These are phyloP conservation scores for Hyles lineata DNA, from an alignment of 2,888 invertebrate genomes.

Conservation along the genomic window DNA sequence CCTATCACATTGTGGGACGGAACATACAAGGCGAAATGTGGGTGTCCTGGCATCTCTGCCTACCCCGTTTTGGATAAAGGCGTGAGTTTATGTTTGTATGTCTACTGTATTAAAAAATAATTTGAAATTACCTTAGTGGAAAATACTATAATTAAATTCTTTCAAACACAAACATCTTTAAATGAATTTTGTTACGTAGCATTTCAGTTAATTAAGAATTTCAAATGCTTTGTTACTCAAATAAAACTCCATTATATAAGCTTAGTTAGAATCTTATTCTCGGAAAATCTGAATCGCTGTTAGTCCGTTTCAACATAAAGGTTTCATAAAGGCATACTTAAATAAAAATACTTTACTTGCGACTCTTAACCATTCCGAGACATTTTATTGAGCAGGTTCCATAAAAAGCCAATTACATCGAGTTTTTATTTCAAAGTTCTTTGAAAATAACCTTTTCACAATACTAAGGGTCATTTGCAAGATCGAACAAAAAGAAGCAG, in stretches of 20 bases:
- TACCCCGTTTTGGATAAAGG: too few relatives aligned
- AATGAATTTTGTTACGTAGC: background rate
- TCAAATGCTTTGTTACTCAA: background rate
- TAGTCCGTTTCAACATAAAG: background rate
- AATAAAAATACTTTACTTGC: background rate
- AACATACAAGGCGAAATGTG: too few relatives aligned
- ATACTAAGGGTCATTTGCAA: background rate
- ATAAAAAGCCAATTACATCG: slow-evolving; percentile 6
- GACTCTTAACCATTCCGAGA: background rate
- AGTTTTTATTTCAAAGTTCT: background rate
- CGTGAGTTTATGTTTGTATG: too few relatives aligned
- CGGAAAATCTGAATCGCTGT: background rate
- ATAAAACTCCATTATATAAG: background rate
- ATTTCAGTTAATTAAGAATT: background rate
- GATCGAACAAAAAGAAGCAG: background rate
- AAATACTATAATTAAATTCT: background rate
- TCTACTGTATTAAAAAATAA: background rate
- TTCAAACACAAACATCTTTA: background rate
- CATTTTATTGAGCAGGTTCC: slow-evolving; percentile 6
- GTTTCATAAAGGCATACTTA: slow-evolving; percentile 5
- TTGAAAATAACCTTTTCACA: background rate
- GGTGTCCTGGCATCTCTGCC: too few relatives aligned
- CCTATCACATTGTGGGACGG: too few relatives aligned
- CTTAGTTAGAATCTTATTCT: background rate
- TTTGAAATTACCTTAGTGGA: background rate